A percentile compares a stretch with the other conserved stretches of the same genome.
Conservation (phyloP, 2,113 vertebrate genomes). For the Pyrgilauda ruficollis region DNA sequence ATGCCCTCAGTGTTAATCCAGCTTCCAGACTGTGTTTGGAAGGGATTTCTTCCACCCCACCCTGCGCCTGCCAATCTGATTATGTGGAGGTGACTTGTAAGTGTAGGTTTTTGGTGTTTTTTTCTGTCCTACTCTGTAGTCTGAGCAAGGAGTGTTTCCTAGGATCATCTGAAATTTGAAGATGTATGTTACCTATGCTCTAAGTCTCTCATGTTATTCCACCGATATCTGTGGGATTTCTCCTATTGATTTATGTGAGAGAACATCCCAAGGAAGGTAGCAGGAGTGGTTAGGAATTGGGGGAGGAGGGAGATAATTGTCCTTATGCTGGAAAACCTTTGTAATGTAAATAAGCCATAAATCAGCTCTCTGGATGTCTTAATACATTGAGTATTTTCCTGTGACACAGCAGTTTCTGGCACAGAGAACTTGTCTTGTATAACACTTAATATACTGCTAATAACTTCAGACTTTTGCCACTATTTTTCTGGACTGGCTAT, state of each 20-base stretch:
- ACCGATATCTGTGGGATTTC: not conserved
- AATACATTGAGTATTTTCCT: not conserved
- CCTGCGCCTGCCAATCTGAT: not conserved
- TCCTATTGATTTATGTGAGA: not conserved
- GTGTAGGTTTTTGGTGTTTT: not conserved
- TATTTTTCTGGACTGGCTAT: not conserved
- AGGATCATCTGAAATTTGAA: not conserved
- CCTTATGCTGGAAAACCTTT: not conserved
- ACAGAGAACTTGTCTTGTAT: not conserved
- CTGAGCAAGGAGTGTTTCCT: not conserved
- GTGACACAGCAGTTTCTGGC: not conserved
- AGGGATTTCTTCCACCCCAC: not conserved
- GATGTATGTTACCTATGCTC: not conserved
- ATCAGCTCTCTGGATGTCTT: not conserved
- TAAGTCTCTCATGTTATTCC: not conserved
- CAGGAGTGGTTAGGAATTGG: not conserved
- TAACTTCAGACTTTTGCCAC: not conserved
- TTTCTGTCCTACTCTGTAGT: not conserved
- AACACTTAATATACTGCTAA: not conserved
- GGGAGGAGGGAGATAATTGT: not conserved
- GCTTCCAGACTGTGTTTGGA: not conserved
- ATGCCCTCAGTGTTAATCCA: not conserved
- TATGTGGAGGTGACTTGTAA: not conserved
- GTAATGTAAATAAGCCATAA: not conserved
- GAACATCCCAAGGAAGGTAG: not conserved